A percentile compares a stretch with the other conserved stretches of the same genome.
phyloP scores from a whole-genome alignment of 2,113 vertebrate genomes.

The Sinocyclocheilus grahami region DNA sequence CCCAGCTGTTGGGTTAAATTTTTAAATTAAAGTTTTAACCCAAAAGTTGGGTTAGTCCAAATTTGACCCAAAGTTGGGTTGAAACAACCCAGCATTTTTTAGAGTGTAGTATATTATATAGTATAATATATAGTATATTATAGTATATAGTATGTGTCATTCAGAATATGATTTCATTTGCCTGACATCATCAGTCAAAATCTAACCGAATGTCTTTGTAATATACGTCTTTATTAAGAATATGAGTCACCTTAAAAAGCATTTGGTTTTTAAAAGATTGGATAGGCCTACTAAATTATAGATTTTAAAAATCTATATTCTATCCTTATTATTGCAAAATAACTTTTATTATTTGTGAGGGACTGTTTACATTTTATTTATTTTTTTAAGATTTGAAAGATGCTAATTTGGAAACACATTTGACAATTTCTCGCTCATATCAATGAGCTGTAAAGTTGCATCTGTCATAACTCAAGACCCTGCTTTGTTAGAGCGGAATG shows the following conservation, averaged over 20 bases:
- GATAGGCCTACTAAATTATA: neutral
- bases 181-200: neutral
- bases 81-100: too few species aligned
- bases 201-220: neutral
- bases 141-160: neutral
- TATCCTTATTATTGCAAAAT: neutral
- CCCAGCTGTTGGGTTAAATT: too few species aligned
- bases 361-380: too few species aligned
- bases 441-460: neutral
- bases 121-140: too few species aligned
- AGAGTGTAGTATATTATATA: too few species aligned
- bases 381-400: neutral
- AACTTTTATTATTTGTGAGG: neutral
- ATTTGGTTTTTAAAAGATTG: neutral
- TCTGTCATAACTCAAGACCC: neutral
- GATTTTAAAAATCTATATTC: neutral
- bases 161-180: neutral
- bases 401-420: neutral
- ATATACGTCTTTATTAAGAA: neutral
- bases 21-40: too few species aligned
- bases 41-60: too few species aligned
- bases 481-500: neutral
- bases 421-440: neutral
- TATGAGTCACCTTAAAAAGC: neutral
- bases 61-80: too few species aligned